phyloP scores from a whole-genome alignment of 1,140 invertebrate genomes.

The Calephelis virginiensis region DNA sequence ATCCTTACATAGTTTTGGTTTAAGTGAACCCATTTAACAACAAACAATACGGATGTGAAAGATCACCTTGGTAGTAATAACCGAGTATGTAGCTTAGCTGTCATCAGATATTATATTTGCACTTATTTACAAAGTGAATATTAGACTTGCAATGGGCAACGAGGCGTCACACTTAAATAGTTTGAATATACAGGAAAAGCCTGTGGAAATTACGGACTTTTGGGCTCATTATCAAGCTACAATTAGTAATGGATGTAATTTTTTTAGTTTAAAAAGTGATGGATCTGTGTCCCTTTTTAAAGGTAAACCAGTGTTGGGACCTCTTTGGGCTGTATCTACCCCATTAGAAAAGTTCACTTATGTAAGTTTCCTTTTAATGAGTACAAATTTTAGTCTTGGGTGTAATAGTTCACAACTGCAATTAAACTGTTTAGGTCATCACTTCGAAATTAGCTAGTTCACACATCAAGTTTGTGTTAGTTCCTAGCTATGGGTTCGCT shows the following conservation, averaged over 20 bases:
- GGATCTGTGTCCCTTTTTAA: constrained; percentile 86
- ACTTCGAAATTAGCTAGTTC: no score
- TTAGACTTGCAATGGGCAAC: constrained; percentile 80
- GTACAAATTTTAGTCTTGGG: no score
- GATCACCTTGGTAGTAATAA: neutral
- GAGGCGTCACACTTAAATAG: constrained; percentile 85
- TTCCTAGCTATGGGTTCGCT: no score
- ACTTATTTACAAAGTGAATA: neutral
- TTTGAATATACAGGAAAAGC: constrained; percentile 86
- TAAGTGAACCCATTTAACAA: no score
- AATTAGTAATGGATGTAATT: constrained; percentile 77
- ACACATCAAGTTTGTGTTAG: no score
- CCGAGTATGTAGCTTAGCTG: neutral
- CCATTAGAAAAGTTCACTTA: constrained; percentile 87
- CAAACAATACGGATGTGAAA: no score
- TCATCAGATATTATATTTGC: neutral
- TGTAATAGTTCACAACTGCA: no score
- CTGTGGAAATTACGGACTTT: constrained; percentile 86
- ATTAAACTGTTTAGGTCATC: no score
- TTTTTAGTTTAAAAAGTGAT: constrained; percentile 77
- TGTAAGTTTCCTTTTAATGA: constrained; percentile 66
- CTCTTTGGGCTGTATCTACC: constrained; percentile 82
- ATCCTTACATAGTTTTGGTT: no score
- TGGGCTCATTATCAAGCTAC: constrained; percentile 86
- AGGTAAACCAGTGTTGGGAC: constrained; percentile 81